These are phyloP conservation scores for Norana najaformis DNA, from an alignment of 2,888 invertebrate genomes.

Conservation along the genomic window DNA sequence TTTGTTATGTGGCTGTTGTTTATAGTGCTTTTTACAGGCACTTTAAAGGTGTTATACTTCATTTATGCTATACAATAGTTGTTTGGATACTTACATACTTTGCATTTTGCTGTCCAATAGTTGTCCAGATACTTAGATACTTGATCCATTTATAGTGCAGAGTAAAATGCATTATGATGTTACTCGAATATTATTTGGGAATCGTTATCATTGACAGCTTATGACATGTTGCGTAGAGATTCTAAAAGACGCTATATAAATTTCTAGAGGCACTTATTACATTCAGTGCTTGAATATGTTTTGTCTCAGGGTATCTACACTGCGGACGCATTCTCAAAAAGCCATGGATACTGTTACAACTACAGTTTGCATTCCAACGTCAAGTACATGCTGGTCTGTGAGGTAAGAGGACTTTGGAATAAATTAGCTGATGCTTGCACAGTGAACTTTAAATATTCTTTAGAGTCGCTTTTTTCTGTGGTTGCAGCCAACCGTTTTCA, in stretches of 20 bases:
- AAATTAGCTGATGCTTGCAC: too few relatives aligned
- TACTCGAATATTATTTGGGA: not conserved
- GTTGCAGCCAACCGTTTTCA: not conserved
- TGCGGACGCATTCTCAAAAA: slow-evolving; percentile 65
- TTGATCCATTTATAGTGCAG: too few relatives aligned
- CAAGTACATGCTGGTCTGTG: slow-evolving; percentile 64
- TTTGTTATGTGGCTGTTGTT: too few relatives aligned
- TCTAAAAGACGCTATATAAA: too few relatives aligned
- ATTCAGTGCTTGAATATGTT: not conserved
- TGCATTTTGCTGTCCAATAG: too few relatives aligned
- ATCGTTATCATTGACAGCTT: not conserved
- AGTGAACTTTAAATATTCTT: not conserved
- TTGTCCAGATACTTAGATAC: too few relatives aligned
- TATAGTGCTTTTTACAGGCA: too few relatives aligned
- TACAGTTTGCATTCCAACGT: slow-evolving; percentile 51
- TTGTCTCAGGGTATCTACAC: slow-evolving; percentile 65
- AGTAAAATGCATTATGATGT: too few relatives aligned
- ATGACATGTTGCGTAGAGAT: too few relatives aligned
- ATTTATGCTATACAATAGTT: too few relatives aligned
- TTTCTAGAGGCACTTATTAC: not conserved
- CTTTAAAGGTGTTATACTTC: too few relatives aligned
- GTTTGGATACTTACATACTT: too few relatives aligned
- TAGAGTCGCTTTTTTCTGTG: not conserved
- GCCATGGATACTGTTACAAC: slow-evolving; percentile 60
- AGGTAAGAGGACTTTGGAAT: slow-evolving; percentile 56